Conservation (phyloP, 2,797 vertebrate genomes). For the Odontamblyopus rebecca region DNA sequence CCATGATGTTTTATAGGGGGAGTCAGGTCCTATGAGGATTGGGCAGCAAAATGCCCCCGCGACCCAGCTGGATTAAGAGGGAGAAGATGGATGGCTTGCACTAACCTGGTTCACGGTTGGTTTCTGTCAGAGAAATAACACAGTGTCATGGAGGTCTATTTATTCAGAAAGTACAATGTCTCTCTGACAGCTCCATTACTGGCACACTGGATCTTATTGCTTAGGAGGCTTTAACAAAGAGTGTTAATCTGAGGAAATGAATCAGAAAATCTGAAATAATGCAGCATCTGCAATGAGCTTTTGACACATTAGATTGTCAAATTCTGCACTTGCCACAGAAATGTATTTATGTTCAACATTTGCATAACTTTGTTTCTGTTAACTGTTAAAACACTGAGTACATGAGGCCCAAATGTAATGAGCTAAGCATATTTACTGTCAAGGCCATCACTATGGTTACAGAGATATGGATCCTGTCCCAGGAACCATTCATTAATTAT, state of each 20-base stretch:
- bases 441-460: no score
- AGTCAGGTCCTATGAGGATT: no score
- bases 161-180: background rate
- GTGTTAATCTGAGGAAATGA: background rate
- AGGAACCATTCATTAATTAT: no score
- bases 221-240: background rate
- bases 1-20: no score
- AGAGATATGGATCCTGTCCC: no score
- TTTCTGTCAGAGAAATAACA: background rate
- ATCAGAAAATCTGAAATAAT: background rate
- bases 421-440: background rate
- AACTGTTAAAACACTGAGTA: background rate
- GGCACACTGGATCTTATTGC: background rate
- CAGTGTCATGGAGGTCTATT: background rate
- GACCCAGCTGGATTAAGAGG: no score
- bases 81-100: background rate
- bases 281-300: background rate
- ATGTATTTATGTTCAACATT: background rate
- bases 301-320: background rate
- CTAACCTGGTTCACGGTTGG: background rate
- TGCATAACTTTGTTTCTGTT: background rate
- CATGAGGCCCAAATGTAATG: background rate
- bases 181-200: background rate
- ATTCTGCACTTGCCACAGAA: background rate
- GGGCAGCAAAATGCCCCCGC: no score